Evolutionary conservation across 2,888 invertebrate genomes (phyloP).

Genomic region (Zygaena filipendulae): DNA sequence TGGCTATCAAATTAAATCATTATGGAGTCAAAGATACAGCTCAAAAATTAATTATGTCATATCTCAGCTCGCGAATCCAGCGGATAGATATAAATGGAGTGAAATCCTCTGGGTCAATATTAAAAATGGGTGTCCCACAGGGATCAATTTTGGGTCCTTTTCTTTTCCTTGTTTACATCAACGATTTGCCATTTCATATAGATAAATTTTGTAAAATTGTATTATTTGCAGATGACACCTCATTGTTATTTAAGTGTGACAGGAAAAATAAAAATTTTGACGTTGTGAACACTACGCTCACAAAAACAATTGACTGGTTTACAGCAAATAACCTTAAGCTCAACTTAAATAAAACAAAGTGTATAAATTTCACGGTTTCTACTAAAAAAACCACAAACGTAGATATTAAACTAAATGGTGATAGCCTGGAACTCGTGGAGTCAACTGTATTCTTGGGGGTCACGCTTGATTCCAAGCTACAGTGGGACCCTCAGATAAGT

Average conservation of each 20-base stretch:
- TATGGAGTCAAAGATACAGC: background rate
- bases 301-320: background rate
- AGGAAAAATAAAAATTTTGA: background rate
- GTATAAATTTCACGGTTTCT: too few species aligned
- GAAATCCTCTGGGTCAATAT: background rate
- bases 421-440: too few species aligned
- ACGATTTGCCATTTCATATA: background rate
- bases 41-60: background rate
- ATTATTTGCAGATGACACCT: background rate
- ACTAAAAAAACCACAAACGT: too few species aligned
- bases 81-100: background rate
- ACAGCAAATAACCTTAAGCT: background rate
- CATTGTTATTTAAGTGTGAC: background rate
- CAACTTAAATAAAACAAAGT: too few species aligned
- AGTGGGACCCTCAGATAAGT: too few species aligned
- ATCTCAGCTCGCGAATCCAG: background rate
- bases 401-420: too few species aligned
- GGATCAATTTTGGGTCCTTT: background rate
- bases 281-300: background rate
- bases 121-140: background rate
- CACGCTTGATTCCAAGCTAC: too few species aligned
- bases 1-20: background rate
- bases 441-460: too few species aligned
- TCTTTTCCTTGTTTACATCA: background rate
- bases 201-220: background rate